Base-by-base conservation (phyloP, 2,888 invertebrate genomes). In the Pterobdella sp. region DNA sequence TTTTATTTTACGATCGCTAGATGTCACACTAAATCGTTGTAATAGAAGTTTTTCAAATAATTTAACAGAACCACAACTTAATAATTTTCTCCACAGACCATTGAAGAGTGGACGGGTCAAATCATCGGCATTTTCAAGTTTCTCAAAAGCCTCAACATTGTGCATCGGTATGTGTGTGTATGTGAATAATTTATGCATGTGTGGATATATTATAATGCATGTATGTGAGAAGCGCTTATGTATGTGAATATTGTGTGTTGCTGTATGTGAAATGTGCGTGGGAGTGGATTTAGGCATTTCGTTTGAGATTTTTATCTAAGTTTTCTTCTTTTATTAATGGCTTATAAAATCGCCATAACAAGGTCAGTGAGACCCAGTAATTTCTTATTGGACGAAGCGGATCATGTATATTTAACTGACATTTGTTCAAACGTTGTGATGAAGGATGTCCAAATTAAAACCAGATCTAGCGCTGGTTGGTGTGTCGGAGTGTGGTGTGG, bases 361-460 rank as follows among this genome's bases (percentile, higher is more conserved):
- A 71, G 71, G 31, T 56, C 56, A n/a, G n/a, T 71, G 0, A 32
- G 71, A 37, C 71, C 71, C 10, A 35, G 56, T 22, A 71, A 71
- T 37, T 63, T 71, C 63, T 63, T 71, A 14, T 71, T 71, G 29
- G 60, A 60, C 34, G n/a, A n/a, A 26, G 7, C 60, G 10, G 35
- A 31, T 26, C 10, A 31, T 14, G 26, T 71, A 18, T 35, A 52
- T 26, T 7, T 71, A 32, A 35, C 37, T 22, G 71, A 63, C 35
- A 71, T 71, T 71, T 71, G 71, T 29, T n/a, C 60, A 14, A 35
- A n/a, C 36, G 29, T 52, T 31, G 63, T 71, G 31, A 63, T 35
- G 63, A 60, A 71, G 36, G 71, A 71, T 34, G 56, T 71, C 32
- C 32, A 63, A 56, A 32, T 35, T 22, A 71, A 56, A 34, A 71